These are phyloP conservation scores for Papilio xuthus DNA, from an alignment of 1,140 invertebrate species.

Conservation along the genomic window DNA sequence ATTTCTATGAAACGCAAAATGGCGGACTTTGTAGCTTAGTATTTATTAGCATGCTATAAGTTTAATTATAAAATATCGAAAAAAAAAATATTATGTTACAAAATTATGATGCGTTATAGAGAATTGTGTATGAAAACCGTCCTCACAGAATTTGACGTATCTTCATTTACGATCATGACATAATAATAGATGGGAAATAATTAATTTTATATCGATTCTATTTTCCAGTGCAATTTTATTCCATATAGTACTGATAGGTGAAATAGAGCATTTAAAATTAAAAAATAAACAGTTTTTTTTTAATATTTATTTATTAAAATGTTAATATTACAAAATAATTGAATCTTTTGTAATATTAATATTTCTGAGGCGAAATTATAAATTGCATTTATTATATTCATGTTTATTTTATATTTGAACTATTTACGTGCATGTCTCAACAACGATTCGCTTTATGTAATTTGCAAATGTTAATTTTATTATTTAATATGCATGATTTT, in stretches of 20 bases:
- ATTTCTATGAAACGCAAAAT: constrained; percentile 57
- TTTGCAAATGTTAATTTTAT: constrained; percentile 59
- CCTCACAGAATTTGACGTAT: constrained; percentile 37
- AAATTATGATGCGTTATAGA: constrained; percentile 51
- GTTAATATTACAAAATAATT: background rate
- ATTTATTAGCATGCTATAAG: constrained; percentile 77
- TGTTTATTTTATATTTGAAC: constrained; percentile 49
- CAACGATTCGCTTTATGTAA: constrained; percentile 70
- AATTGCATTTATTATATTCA: constrained; percentile 71
- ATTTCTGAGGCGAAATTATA: constrained; percentile 38
- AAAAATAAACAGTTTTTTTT: constrained; percentile 1
- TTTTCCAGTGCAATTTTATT: constrained; percentile 33
- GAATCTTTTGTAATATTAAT: no score
- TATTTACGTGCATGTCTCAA: constrained; percentile 59
- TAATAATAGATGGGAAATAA: constrained; percentile 9
- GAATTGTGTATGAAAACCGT: constrained; percentile 61
- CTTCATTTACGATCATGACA: constrained; percentile 28
- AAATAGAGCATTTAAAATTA: constrained; percentile 31
- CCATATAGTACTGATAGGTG: constrained; percentile 26
- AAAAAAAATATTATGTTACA: constrained; percentile 61
- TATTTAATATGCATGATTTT: constrained; percentile 62
- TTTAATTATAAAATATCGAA: constrained; percentile 54
- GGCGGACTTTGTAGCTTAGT: constrained; percentile 64
- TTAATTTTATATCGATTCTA: constrained; percentile 24
- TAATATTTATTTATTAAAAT: constrained; percentile 19